Conservation (phyloP, 2,113 vertebrate genomes). For the Stigmatopora nigra region DNA sequence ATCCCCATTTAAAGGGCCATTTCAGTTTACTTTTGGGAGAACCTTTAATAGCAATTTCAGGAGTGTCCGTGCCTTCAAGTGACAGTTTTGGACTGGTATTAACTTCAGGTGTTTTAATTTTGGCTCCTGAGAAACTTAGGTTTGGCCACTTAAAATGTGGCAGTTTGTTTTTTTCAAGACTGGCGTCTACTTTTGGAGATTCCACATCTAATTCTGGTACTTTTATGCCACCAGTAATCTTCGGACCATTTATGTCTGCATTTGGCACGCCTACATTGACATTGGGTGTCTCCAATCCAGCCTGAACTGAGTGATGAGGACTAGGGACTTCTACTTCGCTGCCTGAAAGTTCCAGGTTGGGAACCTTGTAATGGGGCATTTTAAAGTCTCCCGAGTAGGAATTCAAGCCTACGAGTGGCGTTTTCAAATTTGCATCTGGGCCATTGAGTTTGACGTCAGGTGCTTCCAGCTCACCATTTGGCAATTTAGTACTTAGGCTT, state of each 20-base stretch:
- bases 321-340: conserved; percentile 41
- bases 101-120: conserved; percentile 21
- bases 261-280: conserved; percentile 13
- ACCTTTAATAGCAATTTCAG: conserved; percentile 21
- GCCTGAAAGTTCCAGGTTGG: conserved; percentile 41
- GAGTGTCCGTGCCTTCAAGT: conserved; percentile 14
- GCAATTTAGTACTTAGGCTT: conserved; percentile 20
- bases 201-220: conserved; percentile 35
- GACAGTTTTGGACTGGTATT: conserved; percentile 13
- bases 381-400: conserved; percentile 42
- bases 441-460: conserved; percentile 15
- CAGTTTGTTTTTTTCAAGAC: conserved; percentile 39
- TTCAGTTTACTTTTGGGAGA: conserved; percentile 41
- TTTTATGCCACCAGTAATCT: conserved; percentile 26
- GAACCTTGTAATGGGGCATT: conserved; percentile 48
- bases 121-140: conserved; percentile 29
- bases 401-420: conserved; percentile 37
- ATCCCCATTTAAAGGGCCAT: conserved; percentile 51
- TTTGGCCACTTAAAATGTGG: conserved; percentile 47
- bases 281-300: conserved; percentile 37
- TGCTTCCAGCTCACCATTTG: conserved; percentile 22
- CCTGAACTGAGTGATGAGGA: conserved; percentile 21
- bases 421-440: conserved; percentile 36
- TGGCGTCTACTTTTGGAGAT: conserved; percentile 37
- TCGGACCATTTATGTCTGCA: conserved; percentile 34